These are phyloP conservation scores for Lanius collurio DNA, from an alignment of 2,113 vertebrate species.

Conservation along the genomic window DNA sequence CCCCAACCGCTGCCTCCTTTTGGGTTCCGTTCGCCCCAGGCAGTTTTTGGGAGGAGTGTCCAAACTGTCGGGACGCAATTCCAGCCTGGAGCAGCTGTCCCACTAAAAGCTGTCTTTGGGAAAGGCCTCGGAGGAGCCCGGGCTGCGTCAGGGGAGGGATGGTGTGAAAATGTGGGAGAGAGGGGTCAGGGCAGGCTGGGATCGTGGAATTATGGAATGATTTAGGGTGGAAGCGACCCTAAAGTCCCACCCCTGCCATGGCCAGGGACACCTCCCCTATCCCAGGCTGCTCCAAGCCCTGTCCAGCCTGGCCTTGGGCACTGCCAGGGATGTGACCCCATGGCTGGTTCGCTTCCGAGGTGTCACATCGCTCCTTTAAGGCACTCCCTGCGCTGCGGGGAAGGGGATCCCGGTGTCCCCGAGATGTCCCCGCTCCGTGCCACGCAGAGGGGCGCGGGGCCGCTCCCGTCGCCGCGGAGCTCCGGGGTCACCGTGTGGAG, in stretches of 20 bases:
- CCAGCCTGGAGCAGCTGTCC: slow-evolving; percentile 27
- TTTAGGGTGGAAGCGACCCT: background rate
- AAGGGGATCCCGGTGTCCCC: background rate
- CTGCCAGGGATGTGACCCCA: background rate
- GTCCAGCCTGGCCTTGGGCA: background rate
- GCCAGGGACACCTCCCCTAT: background rate
- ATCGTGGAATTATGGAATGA: background rate
- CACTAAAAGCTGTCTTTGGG: slow-evolving; percentile 54
- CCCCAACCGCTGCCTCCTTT: fast-evolving
- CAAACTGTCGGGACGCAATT: background rate
- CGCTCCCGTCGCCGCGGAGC: background rate
- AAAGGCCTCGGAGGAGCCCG: background rate
- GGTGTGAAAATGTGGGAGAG: background rate
- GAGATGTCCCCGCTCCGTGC: background rate
- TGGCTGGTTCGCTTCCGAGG: background rate
- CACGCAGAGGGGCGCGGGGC: background rate
- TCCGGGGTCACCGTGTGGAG: fast-evolving
- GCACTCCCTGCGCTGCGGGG: background rate
- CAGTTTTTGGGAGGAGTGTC: background rate
- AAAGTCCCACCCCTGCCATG: background rate
- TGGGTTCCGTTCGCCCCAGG: fast-evolving
- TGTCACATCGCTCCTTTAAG: background rate
- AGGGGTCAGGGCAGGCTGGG: too few species aligned
- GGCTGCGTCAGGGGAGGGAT: fast-evolving
- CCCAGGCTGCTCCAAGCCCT: background rate